Base-by-base conservation (phyloP, 2,797 vertebrate genomes). In the Enteromius fasciolatus region DNA sequence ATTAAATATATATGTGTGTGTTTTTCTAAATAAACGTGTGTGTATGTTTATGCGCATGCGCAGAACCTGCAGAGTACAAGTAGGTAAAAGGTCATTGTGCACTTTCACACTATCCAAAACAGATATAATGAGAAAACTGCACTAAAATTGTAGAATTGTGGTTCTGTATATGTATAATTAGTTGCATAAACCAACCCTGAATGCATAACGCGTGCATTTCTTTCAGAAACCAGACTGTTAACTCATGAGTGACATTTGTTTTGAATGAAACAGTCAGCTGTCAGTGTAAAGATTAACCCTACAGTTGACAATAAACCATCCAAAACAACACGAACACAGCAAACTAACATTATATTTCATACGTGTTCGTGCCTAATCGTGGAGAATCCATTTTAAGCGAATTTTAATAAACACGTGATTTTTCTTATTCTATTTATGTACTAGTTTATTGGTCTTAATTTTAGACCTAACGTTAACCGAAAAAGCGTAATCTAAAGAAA, bases 71-170 rank as follows among this genome's bases (percentile, higher is more conserved):
- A 7, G 2, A 14, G 20, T 67, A 59, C 63, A 84, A 87, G 1
- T 91, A 50, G 93, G 93, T 92, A 84, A 94, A 91, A 91, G 92
- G 90, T 93, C 59, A 75, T 2, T 7, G 14, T 70, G 52, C 39
- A 1, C 10, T 14, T 25, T 6, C 33, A 50, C 46, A 2, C n/a
- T 0, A 20, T 66, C 0, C 2, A 39, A 17, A 48, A 33, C 7
- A 48, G 3, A 17, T 33, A 15, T 15, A 54, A 23, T n/a, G 4
- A 52, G 5, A 66, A 11, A 39, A 54, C 3, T 15, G 10, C 17
- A 59, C 41, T 31, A 2, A 59, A 63, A 15, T n/a, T 4, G 2
- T n/a, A 80, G 0, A 48, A 15, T 9, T 70, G 6, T n/a, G 50
- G n/a, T 31, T 70, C 1, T 31, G 15, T 44, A 57, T 1, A 23